Evolutionary conservation across 92 coral and sea anemone species (phyloP).

Genomic region (Diadumene lineata): DNA sequence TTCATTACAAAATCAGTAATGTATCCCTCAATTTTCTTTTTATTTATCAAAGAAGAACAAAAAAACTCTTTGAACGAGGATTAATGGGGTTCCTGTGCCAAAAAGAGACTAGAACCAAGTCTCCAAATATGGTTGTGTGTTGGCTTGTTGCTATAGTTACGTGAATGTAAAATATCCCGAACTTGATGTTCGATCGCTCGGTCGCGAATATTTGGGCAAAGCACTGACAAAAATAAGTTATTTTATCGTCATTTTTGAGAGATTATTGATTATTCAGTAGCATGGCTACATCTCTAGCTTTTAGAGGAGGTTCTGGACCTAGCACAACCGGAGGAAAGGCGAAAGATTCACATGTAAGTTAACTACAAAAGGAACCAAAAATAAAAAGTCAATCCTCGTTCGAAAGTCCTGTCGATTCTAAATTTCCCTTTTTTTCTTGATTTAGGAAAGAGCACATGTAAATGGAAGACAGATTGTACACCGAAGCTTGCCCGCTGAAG

Average conservation of each 20-base stretch:
- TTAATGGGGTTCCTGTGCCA: neutral
- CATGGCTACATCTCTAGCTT: constrained; percentile 31
- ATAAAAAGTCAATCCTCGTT: neutral
- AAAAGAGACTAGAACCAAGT: neutral
- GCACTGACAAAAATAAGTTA: neutral
- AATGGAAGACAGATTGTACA: neutral
- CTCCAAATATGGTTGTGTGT: neutral
- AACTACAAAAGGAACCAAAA: neutral
- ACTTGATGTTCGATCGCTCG: constrained; percentile 1
- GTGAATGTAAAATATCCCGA: no score
- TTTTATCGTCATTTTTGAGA: neutral
- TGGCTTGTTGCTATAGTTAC: constrained; percentile 1
- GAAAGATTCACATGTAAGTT: constrained; percentile 28
- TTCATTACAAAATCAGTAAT: no score
- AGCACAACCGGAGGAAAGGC: neutral
- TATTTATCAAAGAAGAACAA: no score
- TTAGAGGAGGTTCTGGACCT: neutral
- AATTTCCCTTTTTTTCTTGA: neutral
- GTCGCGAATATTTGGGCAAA: neutral
- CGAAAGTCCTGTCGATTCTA: neutral
- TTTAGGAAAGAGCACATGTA: constrained; percentile 29
- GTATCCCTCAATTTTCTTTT: no score
- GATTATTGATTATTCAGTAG: neutral
- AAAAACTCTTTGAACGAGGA: no score
- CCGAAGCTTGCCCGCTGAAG: constrained; percentile 57